Base-by-base conservation (phyloP, 2,113 vertebrate species). In the Oryzias celebensis region DNA sequence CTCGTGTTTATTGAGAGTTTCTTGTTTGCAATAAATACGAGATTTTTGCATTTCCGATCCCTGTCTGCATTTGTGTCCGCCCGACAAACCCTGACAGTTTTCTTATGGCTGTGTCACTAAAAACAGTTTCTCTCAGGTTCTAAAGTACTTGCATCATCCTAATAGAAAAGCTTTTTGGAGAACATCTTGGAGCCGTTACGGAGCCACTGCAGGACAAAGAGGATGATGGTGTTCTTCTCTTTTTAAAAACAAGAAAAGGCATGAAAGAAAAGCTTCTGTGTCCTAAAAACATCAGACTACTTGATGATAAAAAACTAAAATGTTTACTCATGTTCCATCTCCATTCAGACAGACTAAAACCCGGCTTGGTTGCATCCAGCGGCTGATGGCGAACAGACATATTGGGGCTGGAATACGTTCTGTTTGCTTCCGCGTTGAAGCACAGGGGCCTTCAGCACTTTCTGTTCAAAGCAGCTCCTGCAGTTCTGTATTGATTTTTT, bases 401-500 rank as follows among this genome's bases (percentile, higher is more conserved):
- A 75, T 60, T 57, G 13, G 41, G 44, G 57, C 42, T 52, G 82
- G 63, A 71, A 62, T 63, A 64, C 68, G 63, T 44, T 70, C 69
- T 71, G 43, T 76, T 62, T 77, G 64, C 7, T 55, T 74, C 26
- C 65, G 63, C 51, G 46, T 26, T 66, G 57, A 69, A 81, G 16
- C 50, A 65, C 66, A 0, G 62, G 41, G 17, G 64, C 49, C 74
- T 68, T 82, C 65, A 77, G 60, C 59, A 53, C 82, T 78, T 84
- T 77, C 62, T 60, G 45, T 72, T 46, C 50, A 50, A 71, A 67
- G 80, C 70, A 72, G 60, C 64, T 77, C 59, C 66, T 50, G 52
- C 66, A 82, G 85, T 72, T 61, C 64, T 55, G 46, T 70, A 85
- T 87, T 77, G 84, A 90, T 85, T 89, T 80, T 62, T 76, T 71